Base-by-base conservation (phyloP, 2,888 invertebrate genomes). In the Eledona agricola region DNA sequence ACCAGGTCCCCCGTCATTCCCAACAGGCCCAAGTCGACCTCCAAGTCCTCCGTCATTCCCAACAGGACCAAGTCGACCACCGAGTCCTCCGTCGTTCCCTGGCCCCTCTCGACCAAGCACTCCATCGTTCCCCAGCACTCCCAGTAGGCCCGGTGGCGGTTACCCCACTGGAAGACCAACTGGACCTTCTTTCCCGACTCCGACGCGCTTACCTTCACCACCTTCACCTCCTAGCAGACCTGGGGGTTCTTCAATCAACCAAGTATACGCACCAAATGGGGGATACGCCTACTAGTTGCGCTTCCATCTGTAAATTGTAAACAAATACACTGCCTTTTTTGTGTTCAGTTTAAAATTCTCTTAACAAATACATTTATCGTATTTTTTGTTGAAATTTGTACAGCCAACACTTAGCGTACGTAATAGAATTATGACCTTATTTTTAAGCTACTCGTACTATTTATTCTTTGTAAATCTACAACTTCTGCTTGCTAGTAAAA, bases 261-360 rank as follows among this genome's bases (percentile, higher is more conserved):
- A 74, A 50, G 64, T 71, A 42, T 74, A 74, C 51, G 59, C 63
- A 28, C 68, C 69, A 7, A 72, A 56, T 74, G 73, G 73, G 10
- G 74, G 75, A 12, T 75, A 75, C 58, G 63, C 71, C 54, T 75
- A 75, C 60, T 75, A 68, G 63, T 52, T 55, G 9, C 10, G 9
- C 10, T 13, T 2, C 9, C 4, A 10, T n/a, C 19, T 9, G 4
- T 11, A 7, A 22, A 6, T 5, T 5, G 4, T 23, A 23, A 25
- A n/a, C n/a, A 26, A 43, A 11, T 6, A 12, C 50, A 40, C 42
- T 50, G 50, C 32, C 50, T 6, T 11, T 32, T 15, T 23, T 29
- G 50, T 50, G 50, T 40, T 50, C 37, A 16, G 11, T 45, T 22
- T 12, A 4, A 29, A 38, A 16, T 12, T 10, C 19, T 20, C n/a